These are phyloP conservation scores for Scotopteryx bipunctaria DNA, from an alignment of 2,888 invertebrate species.

Conservation along the genomic window DNA sequence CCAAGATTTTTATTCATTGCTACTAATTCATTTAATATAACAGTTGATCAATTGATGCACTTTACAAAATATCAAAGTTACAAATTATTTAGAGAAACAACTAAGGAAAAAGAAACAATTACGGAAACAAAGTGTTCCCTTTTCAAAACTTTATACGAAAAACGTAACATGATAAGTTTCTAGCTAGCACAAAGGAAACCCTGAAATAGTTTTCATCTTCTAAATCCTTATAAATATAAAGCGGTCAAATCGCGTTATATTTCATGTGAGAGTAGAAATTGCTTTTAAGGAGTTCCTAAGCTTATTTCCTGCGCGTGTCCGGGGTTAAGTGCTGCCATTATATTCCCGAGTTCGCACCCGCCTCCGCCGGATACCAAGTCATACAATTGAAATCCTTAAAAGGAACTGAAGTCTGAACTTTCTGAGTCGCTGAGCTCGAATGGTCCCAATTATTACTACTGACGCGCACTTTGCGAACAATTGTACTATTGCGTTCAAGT, in stretches of 20 bases:
- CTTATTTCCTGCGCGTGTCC: conserved; percentile 80
- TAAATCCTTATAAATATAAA: conserved; percentile 80
- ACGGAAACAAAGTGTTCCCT: neutral
- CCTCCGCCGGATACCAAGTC: conserved; percentile 56
- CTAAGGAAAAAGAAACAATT: neutral
- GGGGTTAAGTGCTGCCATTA: conserved; percentile 82
- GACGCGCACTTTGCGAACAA: conserved; percentile 39
- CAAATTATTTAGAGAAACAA: too few relatives aligned
- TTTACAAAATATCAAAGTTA: too few relatives aligned
- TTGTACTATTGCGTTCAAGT: conserved; percentile 35
- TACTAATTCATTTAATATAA: too few relatives aligned
- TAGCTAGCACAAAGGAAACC: conserved; percentile 45
- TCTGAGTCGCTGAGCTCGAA: conserved; percentile 68
- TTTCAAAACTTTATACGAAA: neutral
- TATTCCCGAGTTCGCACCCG: conserved; percentile 44
- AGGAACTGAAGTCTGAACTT: conserved; percentile 68
- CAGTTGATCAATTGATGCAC: too few relatives aligned
- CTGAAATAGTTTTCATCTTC: conserved; percentile 57
- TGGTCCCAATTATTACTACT: conserved; percentile 61
- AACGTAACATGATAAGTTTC: conserved; percentile 2
- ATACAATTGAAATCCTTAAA: conserved; percentile 63
- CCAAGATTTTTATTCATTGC: too few relatives aligned
- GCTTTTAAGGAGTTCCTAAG: conserved; percentile 82
- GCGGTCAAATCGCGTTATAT: conserved; percentile 78
- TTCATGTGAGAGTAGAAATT: conserved; percentile 78